Base-by-base conservation (phyloP, 2,888 invertebrate genomes). In the Tetragnatha montana region DNA sequence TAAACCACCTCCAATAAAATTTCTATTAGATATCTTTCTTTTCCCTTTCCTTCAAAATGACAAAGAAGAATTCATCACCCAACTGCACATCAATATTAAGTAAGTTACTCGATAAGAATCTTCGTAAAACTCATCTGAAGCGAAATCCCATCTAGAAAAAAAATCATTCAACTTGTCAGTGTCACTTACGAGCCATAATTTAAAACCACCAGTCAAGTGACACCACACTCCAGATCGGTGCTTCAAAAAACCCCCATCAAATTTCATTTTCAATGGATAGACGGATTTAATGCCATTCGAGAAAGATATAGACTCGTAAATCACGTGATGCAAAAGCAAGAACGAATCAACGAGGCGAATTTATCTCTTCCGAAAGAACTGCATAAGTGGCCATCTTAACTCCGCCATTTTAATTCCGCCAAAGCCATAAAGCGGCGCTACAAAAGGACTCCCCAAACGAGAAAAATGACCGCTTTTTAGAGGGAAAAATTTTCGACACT, bases 401-500 rank as follows among this genome's bases (percentile, higher is more conserved):
- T 60, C 14, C 10, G 17, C 60, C 60, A 60, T 60, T 60, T 17
- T 17, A 60, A 10, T 17, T 60, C 60, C 60, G 60, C 60, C 60
- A 60, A 6, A 60, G 60, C 71, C 10, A 71, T 71, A 19, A 71
- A 71, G 19, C 19, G 35, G 19, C 19, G 19, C 8, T 21, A 71
- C 71, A 71, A 71, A 71, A 19, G 21, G 71, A 71, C 19, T 71
- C 21, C 19, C n/a, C 10, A 8, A 21, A 21, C 21, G 12, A 21
- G 10, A 21, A 60, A 78, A 78, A 78, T 78, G 51, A 22, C 78
- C 17, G 10, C 51, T 22, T 60, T 78, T 78, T 60, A 78, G 60
- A 4, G n/a, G n/a, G n/a, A n/a, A n/a, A 78, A 78, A 51, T 78
- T 78, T 78, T 78, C 78, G 60, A 78, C 78, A 60, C 51, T 78